Base-by-base conservation (phyloP, 1,140 invertebrate genomes). In the Odontomachus brunneus region DNA sequence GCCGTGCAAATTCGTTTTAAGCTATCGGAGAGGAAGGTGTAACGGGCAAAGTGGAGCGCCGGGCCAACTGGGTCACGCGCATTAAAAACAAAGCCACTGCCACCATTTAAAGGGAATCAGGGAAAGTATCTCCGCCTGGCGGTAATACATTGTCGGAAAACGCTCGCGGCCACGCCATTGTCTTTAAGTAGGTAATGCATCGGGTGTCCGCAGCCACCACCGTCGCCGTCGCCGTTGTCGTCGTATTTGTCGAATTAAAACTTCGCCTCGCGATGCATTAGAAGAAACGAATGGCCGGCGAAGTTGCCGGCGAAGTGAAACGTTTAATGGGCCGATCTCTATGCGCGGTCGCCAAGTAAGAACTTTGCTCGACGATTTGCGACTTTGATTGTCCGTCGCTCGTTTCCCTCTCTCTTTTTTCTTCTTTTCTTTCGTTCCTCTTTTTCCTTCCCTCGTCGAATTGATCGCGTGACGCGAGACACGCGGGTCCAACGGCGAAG, bases 131-230 rank as follows among this genome's bases (percentile, higher is more conserved):
- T 63, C 53, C 78, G 53, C 60, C 73, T 53, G 55, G 65, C 74
- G 86, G 69, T 85, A 88, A 88, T 88, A 85, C 82, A 88, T 88
- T 88, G 86, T 88, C 73, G 80, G 86, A 59, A 85, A 88, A 88
- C 84, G 86, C 73, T 88, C 62, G 83, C 86, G 87, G 80, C 86
- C 67, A 59, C 48, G 60, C 76, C 76, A 88, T 88, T 88, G 86
- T 88, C 88, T 88, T 88, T 88, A 88, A 88, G 86, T 88, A 85
- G 87, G 86, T 84, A 86, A 88, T 88, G 86, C 88, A 88, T 88
- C 74, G 83, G 71, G 55, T 72, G 75, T 67, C 51, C 55, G 63
- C 57, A 44, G 29, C 44, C 44, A 15, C 49, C 24, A 24, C 49
- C 9, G 67, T n/a, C 38, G 81, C 49, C 80, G 59, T 12, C 26